phyloP scores from a whole-genome alignment of 64 coral and sea anemone genomes.

The Montipora foliosa region DNA sequence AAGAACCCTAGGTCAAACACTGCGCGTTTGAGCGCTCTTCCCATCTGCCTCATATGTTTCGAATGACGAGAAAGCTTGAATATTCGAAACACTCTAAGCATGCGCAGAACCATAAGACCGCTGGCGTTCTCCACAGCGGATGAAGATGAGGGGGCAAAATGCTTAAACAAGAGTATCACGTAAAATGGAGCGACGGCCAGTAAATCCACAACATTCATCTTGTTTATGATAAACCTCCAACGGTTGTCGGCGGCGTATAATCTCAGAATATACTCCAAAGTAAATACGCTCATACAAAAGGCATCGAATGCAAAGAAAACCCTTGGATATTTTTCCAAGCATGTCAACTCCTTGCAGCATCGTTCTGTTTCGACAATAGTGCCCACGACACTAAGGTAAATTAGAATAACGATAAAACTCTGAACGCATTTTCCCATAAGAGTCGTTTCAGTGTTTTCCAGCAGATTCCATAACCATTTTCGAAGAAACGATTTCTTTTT shows the following conservation, averaged over 20 bases:
- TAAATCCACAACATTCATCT: constrained; percentile 80
- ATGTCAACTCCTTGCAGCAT: constrained; percentile 46
- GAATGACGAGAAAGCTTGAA: constrained; percentile 75
- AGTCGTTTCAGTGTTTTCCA: constrained; percentile 61
- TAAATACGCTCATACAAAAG: constrained; percentile 68
- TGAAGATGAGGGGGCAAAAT: neutral
- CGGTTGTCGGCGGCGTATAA: constrained; percentile 57
- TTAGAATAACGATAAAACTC: constrained; percentile 61
- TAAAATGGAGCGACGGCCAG: constrained; percentile 82
- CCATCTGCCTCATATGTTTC: constrained; percentile 74
- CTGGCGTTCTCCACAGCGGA: constrained; percentile 53
- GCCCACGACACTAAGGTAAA: constrained; percentile 69
- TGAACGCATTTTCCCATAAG: constrained; percentile 51
- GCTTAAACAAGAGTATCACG: constrained; percentile 29
- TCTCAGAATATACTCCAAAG: constrained; percentile 62
- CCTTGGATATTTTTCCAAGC: constrained; percentile 19
- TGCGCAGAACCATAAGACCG: constrained; percentile 58
- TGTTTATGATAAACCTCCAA: constrained; percentile 49
- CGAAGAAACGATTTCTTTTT: constrained; percentile 28
- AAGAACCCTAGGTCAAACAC: constrained; percentile 66
- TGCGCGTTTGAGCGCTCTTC: constrained; percentile 55
- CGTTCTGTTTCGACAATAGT: constrained; percentile 72
- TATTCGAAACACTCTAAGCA: constrained; percentile 78
- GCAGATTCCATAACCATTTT: constrained; percentile 53
- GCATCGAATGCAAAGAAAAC: constrained; percentile 70